Evolutionary conservation across 2,888 invertebrate species (phyloP), one percentile per base, ranked within the genome.

Genomic region (Chalcis sispes): DNA sequence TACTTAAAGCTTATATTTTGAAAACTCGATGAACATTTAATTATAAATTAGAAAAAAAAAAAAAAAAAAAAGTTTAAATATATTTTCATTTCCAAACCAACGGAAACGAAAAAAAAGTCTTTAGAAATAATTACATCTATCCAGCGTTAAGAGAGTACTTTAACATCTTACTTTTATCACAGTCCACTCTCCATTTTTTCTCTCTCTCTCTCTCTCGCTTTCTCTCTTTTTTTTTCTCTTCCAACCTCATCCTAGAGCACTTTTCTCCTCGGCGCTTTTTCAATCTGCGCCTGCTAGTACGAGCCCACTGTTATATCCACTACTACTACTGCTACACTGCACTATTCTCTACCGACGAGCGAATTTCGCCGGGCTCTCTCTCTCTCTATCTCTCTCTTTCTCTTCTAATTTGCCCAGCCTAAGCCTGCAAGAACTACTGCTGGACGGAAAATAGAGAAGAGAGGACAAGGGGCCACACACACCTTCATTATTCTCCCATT

Each of bases 401-500:
- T n/a, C n/a, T 83, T 85, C 83, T 86, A 85, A 86, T 86, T 86
- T 86, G 83, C 84, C 81, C 80, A 83, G 67, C 79, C 83, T 82
- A 84, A 83, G 82, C 85, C 84, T 62, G 46, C 32, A 29, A 23
- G 64, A 56, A 32, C 25, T 56, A 66, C 81, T 80, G 80, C 62
- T 64, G 25, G 18, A 25, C 27, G 27, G 54, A 1, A 46, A 15
- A 46, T 13, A 29, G 20, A 52, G 64, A 27, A 36, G 40, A 29
- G 65, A 65, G 50, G 54, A 23, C 50, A 58, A 56, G 65, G 66
- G 66, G 54, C 54, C 20, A 15, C 36, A 15, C 56, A 54, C 83
- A 82, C 87, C 87, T 86, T 88, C 87, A 86, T 88, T 88, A 87
- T 87, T 87, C 86, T 85, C 82, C 86, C 84, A 88, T 87, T 88